These are phyloP conservation scores for Eristalis intricaria DNA, from an alignment of 2,888 invertebrate genomes.

Conservation along the genomic window DNA sequence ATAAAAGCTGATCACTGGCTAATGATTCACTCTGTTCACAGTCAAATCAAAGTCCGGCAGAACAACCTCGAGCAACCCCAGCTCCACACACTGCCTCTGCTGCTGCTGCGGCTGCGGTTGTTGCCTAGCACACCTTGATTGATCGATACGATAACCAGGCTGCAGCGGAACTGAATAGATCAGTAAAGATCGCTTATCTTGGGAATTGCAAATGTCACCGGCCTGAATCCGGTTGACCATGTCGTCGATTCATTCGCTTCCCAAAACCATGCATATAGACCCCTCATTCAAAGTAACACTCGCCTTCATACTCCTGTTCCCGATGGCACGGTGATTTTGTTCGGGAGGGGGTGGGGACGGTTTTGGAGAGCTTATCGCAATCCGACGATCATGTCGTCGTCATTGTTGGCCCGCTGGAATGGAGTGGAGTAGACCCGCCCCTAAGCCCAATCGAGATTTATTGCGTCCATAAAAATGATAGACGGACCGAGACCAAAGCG, in stretches of 20 bases:
- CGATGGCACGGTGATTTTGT: constrained; percentile 4
- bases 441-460: constrained; percentile 65
- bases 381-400: constrained; percentile 55
- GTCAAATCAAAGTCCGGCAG: constrained; percentile 52
- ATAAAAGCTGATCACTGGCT: constrained; percentile 58
- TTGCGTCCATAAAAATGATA: constrained; percentile 70
- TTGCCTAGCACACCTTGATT: constrained; percentile 64
- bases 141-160: constrained; percentile 60
- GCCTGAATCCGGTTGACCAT: constrained; percentile 64
- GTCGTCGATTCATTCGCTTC: constrained; percentile 37
- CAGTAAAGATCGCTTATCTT: constrained; percentile 69
- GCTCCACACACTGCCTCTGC: constrained; percentile 11
- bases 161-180: constrained; percentile 71
- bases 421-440: constrained; percentile 43
- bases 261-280: constrained; percentile 27
- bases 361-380: constrained; percentile 50
- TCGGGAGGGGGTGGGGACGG: constrained; percentile 1
- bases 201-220: constrained; percentile 70
- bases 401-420: constrained; percentile 18
- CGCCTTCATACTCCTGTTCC: background rate
- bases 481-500: constrained; percentile 69
- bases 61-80: constrained; percentile 21
- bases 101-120: background rate
- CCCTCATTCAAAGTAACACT: constrained; percentile 11
- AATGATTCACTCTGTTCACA: constrained; percentile 56